phyloP scores from a whole-genome alignment of 1,140 invertebrate species.

The Anastrepha ludens region DNA sequence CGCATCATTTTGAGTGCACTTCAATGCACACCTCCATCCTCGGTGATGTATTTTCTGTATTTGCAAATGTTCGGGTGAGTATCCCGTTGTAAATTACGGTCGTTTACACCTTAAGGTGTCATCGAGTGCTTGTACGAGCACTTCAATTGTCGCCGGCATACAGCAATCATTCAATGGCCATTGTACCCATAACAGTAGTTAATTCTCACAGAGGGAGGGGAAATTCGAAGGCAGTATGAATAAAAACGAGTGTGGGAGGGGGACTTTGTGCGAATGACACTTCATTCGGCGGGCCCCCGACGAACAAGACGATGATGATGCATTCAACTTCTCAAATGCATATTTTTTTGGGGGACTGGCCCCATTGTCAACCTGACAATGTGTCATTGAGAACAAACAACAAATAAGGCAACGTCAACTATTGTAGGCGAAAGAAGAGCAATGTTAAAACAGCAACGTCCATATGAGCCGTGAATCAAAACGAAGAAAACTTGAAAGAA shows the following conservation, averaged over 20 bases:
- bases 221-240: neutral
- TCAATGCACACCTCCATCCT: neutral
- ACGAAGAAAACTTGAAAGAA: too few species aligned
- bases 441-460: neutral
- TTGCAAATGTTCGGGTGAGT: neutral
- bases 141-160: slow-evolving; percentile 21
- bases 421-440: too few species aligned
- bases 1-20: neutral
- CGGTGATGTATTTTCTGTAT: neutral
- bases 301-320: neutral
- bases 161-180: slow-evolving; percentile 32
- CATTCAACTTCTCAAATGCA: too few species aligned
- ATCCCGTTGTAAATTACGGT: slow-evolving; percentile 11
- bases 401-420: too few species aligned
- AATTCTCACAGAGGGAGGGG: neutral
- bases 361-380: neutral
- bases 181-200: neutral
- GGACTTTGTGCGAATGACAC: neutral
- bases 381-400: neutral
- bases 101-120: slow-evolving; percentile 32
- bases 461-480: too few species aligned
- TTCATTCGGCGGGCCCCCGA: neutral
- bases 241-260: too few species aligned
- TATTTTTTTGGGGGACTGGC: too few species aligned
- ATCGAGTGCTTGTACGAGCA: neutral